Conservation (phyloP, 1,140 invertebrate species). For the Ceratosolen fusciceps region DNA sequence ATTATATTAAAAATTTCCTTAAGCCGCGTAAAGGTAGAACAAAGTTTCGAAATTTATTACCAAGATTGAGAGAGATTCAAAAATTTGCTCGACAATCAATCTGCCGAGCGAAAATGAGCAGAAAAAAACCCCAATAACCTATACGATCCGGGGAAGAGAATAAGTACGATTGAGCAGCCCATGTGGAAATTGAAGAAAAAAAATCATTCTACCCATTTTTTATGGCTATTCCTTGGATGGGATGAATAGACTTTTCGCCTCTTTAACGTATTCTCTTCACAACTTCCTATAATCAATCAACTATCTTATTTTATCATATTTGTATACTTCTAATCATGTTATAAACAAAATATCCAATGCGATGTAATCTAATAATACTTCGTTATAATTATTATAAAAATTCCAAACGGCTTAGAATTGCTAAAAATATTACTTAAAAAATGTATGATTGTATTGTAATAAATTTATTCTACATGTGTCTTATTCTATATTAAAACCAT, state of each 20-base stretch:
- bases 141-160: background rate
- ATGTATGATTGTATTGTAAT: too few species aligned
- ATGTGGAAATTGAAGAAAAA: constrained; percentile 47
- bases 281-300: constrained; percentile 50
- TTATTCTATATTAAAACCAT: too few species aligned
- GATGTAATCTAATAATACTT: too few species aligned
- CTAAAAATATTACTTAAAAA: too few species aligned
- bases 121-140: background rate
- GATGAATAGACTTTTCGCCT: constrained; percentile 28
- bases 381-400: too few species aligned
- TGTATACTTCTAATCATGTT: background rate
- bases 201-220: constrained; percentile 39
- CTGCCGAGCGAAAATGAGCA: background rate
- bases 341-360: too few species aligned
- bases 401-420: too few species aligned
- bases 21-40: background rate
- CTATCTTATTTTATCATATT: too few species aligned
- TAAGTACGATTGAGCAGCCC: constrained; percentile 19
- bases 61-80: constrained; percentile 39
- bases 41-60: constrained; percentile 46
- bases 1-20: constrained; percentile 33
- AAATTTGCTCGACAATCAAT: constrained; percentile 45
- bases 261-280: constrained; percentile 48
- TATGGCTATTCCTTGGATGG: constrained; percentile 36
- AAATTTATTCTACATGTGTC: too few species aligned